Conservation (phyloP, 2,888 invertebrate species). For the Rotaria sp. region DNA sequence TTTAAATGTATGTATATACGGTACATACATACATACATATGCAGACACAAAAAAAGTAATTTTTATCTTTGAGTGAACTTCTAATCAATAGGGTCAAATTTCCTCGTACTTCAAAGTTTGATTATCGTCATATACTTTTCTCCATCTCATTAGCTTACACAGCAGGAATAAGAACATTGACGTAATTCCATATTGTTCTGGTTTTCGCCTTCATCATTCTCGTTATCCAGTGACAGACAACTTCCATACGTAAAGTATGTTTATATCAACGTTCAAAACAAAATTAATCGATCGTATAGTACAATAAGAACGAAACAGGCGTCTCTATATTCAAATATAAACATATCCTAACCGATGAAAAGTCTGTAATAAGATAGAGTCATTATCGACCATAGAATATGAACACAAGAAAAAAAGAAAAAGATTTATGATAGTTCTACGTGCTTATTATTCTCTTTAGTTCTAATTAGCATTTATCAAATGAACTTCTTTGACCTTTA, state of each 20-base stretch:
- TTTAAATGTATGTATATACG: neutral
- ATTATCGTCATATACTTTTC: neutral
- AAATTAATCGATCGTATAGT: slow-evolving; percentile 2
- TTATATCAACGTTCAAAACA: slow-evolving; percentile 13
- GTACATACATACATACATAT: no score
- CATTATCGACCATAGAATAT: neutral
- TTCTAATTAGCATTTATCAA: slow-evolving; percentile 6
- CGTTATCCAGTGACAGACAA: slow-evolving; percentile 18
- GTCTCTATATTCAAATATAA: neutral
- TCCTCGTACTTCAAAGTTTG: neutral
- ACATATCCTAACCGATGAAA: neutral
- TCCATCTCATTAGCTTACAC: slow-evolving; percentile 3
- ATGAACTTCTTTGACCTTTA: neutral
- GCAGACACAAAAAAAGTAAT: neutral
- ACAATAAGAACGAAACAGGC: neutral
- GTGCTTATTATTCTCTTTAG: neutral
- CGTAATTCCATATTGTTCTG: slow-evolving; percentile 4
- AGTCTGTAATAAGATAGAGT: neutral
- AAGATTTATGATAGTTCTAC: neutral
- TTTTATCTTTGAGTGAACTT: neutral
- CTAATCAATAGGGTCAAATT: neutral
- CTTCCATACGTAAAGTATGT: neutral
- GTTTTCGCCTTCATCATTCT: slow-evolving; percentile 9
- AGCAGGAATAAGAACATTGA: neutral
- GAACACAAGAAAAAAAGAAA: neutral